Percentiles rank a stretch among this genome's conserved stretches.
Evolutionary conservation across 1,140 invertebrate genomes (phyloP).

Genomic region (Tenebrio molitor): DNA sequence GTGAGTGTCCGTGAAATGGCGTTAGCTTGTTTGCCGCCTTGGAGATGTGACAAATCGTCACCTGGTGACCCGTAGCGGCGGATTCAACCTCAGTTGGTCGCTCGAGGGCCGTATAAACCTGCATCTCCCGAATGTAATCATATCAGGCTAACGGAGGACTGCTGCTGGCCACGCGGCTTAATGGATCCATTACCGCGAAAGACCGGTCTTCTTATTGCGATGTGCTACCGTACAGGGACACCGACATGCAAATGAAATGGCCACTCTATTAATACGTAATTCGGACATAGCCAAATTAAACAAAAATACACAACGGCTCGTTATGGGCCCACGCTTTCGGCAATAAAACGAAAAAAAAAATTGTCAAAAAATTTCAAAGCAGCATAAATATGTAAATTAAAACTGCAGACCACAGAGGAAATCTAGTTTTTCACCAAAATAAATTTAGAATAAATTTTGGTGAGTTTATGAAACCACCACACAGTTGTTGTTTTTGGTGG

Average conservation of each 20-base stretch:
- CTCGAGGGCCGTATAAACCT: slow-evolving; percentile 60
- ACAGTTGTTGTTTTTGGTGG: no score
- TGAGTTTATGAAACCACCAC: no score
- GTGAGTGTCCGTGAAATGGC: slow-evolving; percentile 60
- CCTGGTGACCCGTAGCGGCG: slow-evolving; percentile 62
- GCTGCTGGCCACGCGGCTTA: slow-evolving; percentile 50
- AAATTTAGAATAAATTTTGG: no score
- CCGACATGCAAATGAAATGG: slow-evolving; percentile 54
- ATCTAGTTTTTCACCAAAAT: no score
- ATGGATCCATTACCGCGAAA: slow-evolving; percentile 59
- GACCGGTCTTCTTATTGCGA: slow-evolving; percentile 55
- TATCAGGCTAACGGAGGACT: slow-evolving; percentile 55
- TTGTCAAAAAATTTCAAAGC: no score
- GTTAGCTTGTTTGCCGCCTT: slow-evolving; percentile 63
- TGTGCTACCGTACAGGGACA: slow-evolving; percentile 46
- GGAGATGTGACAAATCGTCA: slow-evolving; percentile 65
- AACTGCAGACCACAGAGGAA: no score
- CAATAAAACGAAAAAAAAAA: no score
- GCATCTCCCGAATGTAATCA: slow-evolving; percentile 59
- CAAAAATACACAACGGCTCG: slow-evolving; percentile 50
- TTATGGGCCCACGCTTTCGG: no score
- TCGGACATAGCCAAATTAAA: slow-evolving; percentile 31
- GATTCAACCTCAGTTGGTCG: slow-evolving; percentile 57
- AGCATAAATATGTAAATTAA: no score
- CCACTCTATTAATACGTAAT: slow-evolving; percentile 55